Evolutionary conservation across 2,113 vertebrate species (phyloP).

Genomic region (Ochotona princeps): DNA sequence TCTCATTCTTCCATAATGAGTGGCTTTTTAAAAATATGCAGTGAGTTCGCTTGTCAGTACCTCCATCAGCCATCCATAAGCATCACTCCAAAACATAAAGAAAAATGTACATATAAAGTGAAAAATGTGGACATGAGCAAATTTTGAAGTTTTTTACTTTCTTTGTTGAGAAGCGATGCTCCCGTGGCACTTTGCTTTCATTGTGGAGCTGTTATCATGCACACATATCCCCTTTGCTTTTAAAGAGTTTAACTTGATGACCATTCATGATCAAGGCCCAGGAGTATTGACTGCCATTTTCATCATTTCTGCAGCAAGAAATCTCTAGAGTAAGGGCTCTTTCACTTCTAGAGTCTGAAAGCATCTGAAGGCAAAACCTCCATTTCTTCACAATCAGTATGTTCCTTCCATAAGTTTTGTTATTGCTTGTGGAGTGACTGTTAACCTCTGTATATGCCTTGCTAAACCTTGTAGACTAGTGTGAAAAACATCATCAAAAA

Average conservation of each 20-base stretch:
- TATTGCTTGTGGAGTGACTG: neutral
- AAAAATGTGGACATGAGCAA: neutral
- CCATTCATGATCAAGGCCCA: neutral
- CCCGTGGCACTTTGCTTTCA: neutral
- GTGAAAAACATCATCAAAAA: neutral
- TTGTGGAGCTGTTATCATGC: neutral
- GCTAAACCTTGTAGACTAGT: neutral
- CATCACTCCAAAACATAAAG: neutral
- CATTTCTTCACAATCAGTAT: neutral
- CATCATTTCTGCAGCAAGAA: neutral
- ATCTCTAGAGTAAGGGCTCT: neutral
- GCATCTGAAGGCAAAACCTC: neutral
- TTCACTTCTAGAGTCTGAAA: neutral
- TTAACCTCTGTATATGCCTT: neutral
- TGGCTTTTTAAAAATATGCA: neutral
- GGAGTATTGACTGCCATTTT: neutral
- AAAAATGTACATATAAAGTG: neutral
- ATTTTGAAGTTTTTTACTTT: neutral
- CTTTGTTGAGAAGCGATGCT: neutral
- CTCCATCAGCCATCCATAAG: conserved; percentile 3
- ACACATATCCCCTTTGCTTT: neutral
- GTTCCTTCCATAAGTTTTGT: neutral
- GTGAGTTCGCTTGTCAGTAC: neutral
- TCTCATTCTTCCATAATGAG: neutral
- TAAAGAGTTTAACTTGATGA: neutral